Conservation (phyloP, 2,797 vertebrate genomes). For the Chelidonichthys spinosus region DNA sequence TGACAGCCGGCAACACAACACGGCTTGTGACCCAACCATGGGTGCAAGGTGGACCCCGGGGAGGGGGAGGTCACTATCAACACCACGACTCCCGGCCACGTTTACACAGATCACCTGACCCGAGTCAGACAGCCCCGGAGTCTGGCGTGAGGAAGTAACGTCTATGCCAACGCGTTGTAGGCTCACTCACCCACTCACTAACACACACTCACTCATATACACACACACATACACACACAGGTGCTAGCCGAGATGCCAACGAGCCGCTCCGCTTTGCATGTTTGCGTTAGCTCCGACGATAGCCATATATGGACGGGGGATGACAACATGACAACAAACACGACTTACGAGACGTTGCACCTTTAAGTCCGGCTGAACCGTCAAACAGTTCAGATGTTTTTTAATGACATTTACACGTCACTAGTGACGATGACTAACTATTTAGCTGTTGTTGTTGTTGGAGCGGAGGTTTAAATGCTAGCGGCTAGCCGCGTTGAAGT, state of each 20-base stretch:
- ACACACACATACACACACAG: background rate
- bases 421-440: no score
- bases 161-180: background rate
- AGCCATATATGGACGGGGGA: constrained; percentile 34
- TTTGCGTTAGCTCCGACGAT: no score
- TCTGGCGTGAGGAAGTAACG: constrained; percentile 26
- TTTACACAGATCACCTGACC: constrained; percentile 51
- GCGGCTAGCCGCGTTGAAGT: constrained; percentile 54
- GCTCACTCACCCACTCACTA: background rate
- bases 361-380: no score
- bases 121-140: constrained; percentile 10
- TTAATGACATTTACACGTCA: no score
- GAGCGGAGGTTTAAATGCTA: background rate
- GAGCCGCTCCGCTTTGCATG: background rate
- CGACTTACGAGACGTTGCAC: no score
- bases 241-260: constrained; percentile 29
- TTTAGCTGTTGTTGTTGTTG: background rate
- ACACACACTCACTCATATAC: background rate
- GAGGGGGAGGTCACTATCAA: constrained; percentile 10
- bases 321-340: constrained; percentile 63
- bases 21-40: constrained; percentile 6
- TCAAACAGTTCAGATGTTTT: background rate
- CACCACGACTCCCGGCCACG: constrained; percentile 56
- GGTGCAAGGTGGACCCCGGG: background rate
- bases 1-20: constrained; percentile 48